Percentiles rank a stretch among this genome's conserved stretches.
Evolutionary conservation across 2,888 invertebrate species (phyloP).

Genomic region (Habroteleia sp.): DNA sequence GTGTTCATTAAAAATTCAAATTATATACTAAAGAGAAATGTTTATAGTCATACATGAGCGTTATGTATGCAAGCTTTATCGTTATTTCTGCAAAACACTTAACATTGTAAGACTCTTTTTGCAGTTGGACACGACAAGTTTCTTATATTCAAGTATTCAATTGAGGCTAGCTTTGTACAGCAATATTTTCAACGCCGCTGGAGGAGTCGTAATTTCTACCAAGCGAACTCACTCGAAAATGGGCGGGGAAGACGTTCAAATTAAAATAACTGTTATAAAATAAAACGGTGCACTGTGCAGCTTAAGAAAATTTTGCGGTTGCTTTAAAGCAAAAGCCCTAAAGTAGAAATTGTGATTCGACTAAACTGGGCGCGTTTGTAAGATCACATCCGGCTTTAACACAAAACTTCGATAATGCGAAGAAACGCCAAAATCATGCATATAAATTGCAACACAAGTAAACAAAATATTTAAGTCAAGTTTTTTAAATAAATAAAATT

Average conservation of each 20-base stretch:
- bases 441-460: too few relatives aligned
- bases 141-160: slow-evolving; percentile 35
- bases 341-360: slow-evolving; percentile 37
- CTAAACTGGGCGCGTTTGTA: slow-evolving; percentile 20
- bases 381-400: slow-evolving; percentile 10
- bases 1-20: too few relatives aligned
- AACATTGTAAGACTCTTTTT: slow-evolving; percentile 14
- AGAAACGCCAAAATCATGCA: too few relatives aligned
- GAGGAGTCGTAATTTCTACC: slow-evolving; percentile 35
- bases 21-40: neutral
- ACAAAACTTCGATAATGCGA: slow-evolving; percentile 17
- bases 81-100: slow-evolving; percentile 13
- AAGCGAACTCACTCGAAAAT: slow-evolving; percentile 44
- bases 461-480: too few relatives aligned
- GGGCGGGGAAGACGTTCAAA: slow-evolving; percentile 39
- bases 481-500: too few relatives aligned
- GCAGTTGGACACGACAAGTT: slow-evolving; percentile 8
- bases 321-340: slow-evolving; percentile 36
- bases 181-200: slow-evolving; percentile 44
- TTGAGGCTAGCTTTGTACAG: slow-evolving; percentile 32
- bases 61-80: neutral
- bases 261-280: slow-evolving; percentile 50
- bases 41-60: neutral
- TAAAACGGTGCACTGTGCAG: slow-evolving; percentile 27
- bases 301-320: slow-evolving; percentile 50